Percentiles rank a stretch among this genome's conserved stretches.
Conservation (phyloP, 2,797 vertebrate species). For the Sebastiscus tertius region DNA sequence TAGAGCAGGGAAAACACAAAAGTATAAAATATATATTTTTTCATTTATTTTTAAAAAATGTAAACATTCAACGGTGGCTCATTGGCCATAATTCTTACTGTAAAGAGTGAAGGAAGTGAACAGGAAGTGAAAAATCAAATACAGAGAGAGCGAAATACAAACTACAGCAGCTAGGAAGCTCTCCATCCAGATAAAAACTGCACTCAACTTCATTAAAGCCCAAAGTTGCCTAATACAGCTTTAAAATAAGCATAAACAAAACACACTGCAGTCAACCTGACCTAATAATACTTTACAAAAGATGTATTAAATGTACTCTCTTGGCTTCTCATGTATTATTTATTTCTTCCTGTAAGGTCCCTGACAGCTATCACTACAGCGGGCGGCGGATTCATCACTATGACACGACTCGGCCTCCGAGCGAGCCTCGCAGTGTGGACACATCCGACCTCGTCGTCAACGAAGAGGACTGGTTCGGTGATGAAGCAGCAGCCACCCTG, state of each 20-base stretch:
- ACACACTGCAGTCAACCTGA: background rate
- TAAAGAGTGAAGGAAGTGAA: background rate
- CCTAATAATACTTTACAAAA: background rate
- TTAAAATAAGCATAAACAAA: background rate
- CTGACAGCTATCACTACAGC: constrained; percentile 89
- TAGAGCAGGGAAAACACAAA: background rate
- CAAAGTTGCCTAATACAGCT: background rate
- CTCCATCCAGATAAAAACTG: background rate
- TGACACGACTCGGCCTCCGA: constrained; percentile 67
- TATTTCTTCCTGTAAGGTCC: constrained; percentile 79
- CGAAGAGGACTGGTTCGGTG: constrained; percentile 83
- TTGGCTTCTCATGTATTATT: background rate
- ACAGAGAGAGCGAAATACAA: background rate
- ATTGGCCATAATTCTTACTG: background rate
- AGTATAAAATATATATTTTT: background rate
- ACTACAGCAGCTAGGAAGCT: background rate
- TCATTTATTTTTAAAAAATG: background rate
- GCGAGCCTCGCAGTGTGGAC: constrained; percentile 85
- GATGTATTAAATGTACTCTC: constrained; percentile 20
- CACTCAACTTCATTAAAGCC: background rate
- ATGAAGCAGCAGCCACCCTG: constrained; percentile 86
- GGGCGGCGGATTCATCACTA: constrained; percentile 77
- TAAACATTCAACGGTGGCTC: background rate
- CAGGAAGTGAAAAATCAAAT: background rate
- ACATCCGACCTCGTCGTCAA: constrained; percentile 88